Percentiles rank a stretch among this genome's conserved stretches.
Conservation (phyloP, 2,888 invertebrate genomes). For the Petrophora chlorosata region DNA sequence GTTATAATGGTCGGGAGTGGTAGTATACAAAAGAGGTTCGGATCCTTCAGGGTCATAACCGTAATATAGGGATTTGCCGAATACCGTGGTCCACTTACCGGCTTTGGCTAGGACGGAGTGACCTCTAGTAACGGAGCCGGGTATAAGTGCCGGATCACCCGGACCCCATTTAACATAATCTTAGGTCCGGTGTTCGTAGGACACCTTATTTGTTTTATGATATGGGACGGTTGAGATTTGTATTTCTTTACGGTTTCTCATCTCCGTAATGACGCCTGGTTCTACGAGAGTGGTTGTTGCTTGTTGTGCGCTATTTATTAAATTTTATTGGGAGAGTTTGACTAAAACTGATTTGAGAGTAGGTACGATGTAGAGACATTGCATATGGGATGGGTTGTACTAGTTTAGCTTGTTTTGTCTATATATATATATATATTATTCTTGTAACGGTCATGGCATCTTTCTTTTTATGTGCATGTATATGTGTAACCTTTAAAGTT, state of each 20-base stretch:
- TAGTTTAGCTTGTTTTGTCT: too few relatives aligned
- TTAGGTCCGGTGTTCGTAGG: constrained; percentile 42
- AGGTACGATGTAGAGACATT: too few relatives aligned
- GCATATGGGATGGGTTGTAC: too few relatives aligned
- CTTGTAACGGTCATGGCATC: too few relatives aligned
- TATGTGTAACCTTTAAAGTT: too few relatives aligned
- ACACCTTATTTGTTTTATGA: constrained; percentile 39
- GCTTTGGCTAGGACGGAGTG: constrained; percentile 58
- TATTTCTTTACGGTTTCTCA: constrained; percentile 27
- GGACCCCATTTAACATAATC: constrained; percentile 68
- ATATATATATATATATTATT: too few relatives aligned
- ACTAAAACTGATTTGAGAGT: too few relatives aligned
- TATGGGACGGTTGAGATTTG: constrained; percentile 32
- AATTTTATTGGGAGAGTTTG: too few relatives aligned
- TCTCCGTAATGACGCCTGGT: constrained; percentile 13
- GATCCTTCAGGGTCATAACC: constrained; percentile 63
- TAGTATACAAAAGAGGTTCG: constrained; percentile 57
- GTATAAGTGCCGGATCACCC: constrained; percentile 63
- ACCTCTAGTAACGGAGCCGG: constrained; percentile 52
- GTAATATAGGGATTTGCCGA: constrained; percentile 68
- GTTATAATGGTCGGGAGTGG: constrained; percentile 49
- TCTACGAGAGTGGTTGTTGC: constrained; percentile 13
- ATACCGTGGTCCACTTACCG: constrained; percentile 67
- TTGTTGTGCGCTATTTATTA: too few relatives aligned
- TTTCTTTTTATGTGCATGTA: too few relatives aligned